Conservation (phyloP, 2,888 invertebrate genomes). For the Netelia inedita region DNA sequence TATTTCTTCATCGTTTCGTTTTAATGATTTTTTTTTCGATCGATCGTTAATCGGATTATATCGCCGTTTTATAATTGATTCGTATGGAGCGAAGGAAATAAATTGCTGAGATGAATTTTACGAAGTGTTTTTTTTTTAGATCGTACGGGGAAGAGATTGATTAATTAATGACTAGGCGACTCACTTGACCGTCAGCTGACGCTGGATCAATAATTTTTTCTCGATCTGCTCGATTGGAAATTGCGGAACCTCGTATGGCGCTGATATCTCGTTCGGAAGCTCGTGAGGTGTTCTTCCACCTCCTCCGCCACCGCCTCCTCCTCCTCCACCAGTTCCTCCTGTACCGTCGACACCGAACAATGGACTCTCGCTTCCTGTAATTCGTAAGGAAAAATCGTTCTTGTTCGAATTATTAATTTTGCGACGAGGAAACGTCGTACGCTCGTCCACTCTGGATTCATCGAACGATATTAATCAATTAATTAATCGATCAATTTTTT, state of each 20-base stretch:
- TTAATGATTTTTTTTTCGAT: too few relatives aligned
- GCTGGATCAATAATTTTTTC: slow-evolving; percentile 95
- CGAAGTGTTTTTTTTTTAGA: too few relatives aligned
- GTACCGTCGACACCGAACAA: slow-evolving; percentile 85
- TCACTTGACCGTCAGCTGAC: slow-evolving; percentile 95
- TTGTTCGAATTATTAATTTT: background rate
- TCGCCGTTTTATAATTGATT: too few relatives aligned
- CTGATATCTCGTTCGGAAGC: slow-evolving; percentile 94
- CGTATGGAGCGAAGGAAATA: too few relatives aligned
- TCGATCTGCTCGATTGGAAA: slow-evolving; percentile 99
- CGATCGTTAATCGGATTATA: too few relatives aligned
- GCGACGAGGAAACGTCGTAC: too few relatives aligned
- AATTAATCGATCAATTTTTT: background rate
- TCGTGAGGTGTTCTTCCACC: slow-evolving; percentile 85
- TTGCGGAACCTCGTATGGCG: slow-evolving; percentile 98
- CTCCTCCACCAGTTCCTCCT: slow-evolving; percentile 77
- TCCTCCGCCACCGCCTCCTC: slow-evolving; percentile 80
- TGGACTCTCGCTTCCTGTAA: slow-evolving; percentile 91
- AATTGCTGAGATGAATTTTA: too few relatives aligned
- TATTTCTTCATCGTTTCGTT: too few relatives aligned
- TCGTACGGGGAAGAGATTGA: background rate
- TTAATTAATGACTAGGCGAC: slow-evolving; percentile 80
- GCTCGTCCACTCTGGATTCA: background rate
- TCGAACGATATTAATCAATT: background rate
- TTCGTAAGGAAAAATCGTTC: slow-evolving; percentile 63